Evolutionary conservation across 2,797 vertebrate species (phyloP).

Genomic region (Squalus acanthias): DNA sequence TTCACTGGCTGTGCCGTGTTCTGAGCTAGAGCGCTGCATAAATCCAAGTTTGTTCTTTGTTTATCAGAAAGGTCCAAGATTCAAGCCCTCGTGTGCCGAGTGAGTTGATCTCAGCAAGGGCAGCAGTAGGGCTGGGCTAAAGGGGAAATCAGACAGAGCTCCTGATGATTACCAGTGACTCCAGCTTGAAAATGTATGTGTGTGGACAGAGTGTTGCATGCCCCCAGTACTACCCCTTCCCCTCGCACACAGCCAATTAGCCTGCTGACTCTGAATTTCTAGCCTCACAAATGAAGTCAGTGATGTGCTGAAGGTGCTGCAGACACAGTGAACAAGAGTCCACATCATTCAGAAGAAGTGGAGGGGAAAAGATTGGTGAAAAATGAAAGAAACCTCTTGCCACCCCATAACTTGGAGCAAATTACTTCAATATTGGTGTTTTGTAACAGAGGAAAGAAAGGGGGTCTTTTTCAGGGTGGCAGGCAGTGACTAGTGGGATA

Average conservation of each 20-base stretch:
- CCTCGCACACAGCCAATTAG: not conserved
- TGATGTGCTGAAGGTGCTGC: not conserved
- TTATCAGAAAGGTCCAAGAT: too few relatives aligned
- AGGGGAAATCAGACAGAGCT: too few relatives aligned
- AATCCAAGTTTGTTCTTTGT: too few relatives aligned
- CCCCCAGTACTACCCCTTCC: not conserved
- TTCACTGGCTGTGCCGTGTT: too few relatives aligned
- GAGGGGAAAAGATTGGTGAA: not conserved
- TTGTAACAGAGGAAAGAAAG: not conserved
- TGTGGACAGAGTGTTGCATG: not conserved
- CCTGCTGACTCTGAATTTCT: not conserved
- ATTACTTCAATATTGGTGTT: not conserved
- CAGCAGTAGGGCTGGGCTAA: too few relatives aligned
- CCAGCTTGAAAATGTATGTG: too few relatives aligned
- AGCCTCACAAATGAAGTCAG: not conserved
- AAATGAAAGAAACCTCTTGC: not conserved
- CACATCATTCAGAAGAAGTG: not conserved
- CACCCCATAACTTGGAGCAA: not conserved
- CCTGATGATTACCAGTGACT: too few relatives aligned
- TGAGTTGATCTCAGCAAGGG: too few relatives aligned
- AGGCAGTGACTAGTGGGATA: too few relatives aligned
- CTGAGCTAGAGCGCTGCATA: too few relatives aligned
- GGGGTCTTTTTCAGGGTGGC: too few relatives aligned
- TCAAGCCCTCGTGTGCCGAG: too few relatives aligned
- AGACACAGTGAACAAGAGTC: not conserved